These are phyloP conservation scores for Macrostomum cliftonense DNA, from an alignment of 2,888 invertebrate genomes.

Conservation along the genomic window DNA sequence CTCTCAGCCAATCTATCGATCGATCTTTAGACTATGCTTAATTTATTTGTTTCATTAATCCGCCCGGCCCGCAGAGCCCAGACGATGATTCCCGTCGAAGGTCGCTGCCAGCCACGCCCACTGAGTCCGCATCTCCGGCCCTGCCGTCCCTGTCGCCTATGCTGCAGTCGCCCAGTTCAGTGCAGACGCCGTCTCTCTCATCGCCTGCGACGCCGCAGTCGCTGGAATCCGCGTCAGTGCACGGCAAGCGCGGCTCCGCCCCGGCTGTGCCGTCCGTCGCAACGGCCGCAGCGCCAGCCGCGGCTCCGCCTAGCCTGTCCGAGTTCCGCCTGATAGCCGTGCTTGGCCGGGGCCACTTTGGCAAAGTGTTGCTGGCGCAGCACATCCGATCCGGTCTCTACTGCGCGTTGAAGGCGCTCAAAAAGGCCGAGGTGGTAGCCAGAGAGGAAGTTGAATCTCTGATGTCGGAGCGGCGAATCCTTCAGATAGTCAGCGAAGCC, in stretches of 20 bases:
- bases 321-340: background rate
- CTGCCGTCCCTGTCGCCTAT: too few species aligned
- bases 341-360: conserved; percentile 4
- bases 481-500: conserved; percentile 82
- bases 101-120: too few species aligned
- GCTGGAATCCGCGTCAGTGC: conserved; percentile 87
- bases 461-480: conserved; percentile 91
- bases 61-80: too few species aligned
- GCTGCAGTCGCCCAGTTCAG: too few species aligned
- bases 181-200: background rate
- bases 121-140: too few species aligned
- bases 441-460: conserved; percentile 95
- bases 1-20: too few species aligned
- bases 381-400: background rate
- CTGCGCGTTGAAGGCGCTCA: conserved; percentile 92
- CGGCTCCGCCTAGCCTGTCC: background rate
- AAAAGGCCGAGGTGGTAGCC: conserved; percentile 95
- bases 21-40: too few species aligned
- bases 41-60: too few species aligned
- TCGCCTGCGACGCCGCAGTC: conserved; percentile 50
- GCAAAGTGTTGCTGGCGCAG: conserved; percentile 1
- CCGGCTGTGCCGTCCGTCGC: too few species aligned
- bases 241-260: conserved; percentile 59
- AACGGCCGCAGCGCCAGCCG: too few species aligned
- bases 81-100: too few species aligned